A percentile compares a stretch with the other conserved stretches of the same genome.
These are phyloP conservation scores for Maniola jurtina DNA, from an alignment of 1,140 invertebrate species.

Conservation along the genomic window DNA sequence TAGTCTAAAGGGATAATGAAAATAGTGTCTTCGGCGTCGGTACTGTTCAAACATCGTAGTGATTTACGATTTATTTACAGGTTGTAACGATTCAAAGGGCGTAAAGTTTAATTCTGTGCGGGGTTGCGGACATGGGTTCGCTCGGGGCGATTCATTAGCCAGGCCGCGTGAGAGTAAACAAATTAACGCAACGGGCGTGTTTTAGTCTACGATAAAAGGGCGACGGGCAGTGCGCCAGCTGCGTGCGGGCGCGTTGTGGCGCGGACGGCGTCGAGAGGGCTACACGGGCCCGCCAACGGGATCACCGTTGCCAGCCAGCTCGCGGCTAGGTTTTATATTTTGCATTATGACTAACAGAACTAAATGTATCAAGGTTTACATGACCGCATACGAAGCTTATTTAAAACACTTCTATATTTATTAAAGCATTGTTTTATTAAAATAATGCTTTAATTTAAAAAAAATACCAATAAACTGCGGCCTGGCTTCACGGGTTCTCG, in stretches of 20 bases:
- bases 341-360: background rate
- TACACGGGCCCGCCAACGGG: constrained; percentile 22
- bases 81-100: constrained; percentile 60
- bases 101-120: constrained; percentile 63
- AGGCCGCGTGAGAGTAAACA: constrained; percentile 73
- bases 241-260: constrained; percentile 64
- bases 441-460: no score
- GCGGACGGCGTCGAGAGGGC: constrained; percentile 41
- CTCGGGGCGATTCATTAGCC: constrained; percentile 74
- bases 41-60: constrained; percentile 29
- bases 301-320: background rate
- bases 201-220: constrained; percentile 73
- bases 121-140: constrained; percentile 64
- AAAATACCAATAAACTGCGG: no score
- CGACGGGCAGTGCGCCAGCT: constrained; percentile 62
- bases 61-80: constrained; percentile 70
- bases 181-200: constrained; percentile 74
- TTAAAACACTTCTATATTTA: no score
- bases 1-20: constrained; percentile 9
- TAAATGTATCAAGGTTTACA: background rate
- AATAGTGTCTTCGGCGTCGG: constrained; percentile 13
- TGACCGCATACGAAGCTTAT: background rate
- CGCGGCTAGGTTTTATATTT: background rate
- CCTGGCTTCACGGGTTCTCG: no score
- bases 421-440: no score